These are phyloP conservation scores for Picus viridis DNA, from an alignment of 2,797 vertebrate genomes.

Conservation along the genomic window DNA sequence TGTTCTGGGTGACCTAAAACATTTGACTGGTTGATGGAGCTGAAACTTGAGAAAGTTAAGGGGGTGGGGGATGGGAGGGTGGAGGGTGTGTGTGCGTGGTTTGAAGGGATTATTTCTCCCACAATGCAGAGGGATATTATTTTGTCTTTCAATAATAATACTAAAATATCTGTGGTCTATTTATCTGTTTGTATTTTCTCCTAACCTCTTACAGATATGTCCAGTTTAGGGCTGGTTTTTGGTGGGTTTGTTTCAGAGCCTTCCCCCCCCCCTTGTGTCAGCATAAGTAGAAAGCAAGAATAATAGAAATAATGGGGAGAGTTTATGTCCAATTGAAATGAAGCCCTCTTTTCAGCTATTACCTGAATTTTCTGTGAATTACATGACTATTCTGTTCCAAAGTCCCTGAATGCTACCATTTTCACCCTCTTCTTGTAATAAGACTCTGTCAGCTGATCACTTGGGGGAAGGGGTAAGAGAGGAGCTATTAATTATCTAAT, in stretches of 20 bases:
- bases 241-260: background rate
- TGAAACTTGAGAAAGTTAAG: conserved; percentile 18
- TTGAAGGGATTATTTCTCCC: background rate
- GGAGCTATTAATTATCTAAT: background rate
- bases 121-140: background rate
- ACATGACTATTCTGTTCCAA: background rate
- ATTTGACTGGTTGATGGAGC: background rate
- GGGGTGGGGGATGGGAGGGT: background rate
- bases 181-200: background rate
- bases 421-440: background rate
- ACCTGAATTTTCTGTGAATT: background rate
- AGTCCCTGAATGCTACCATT: background rate
- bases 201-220: background rate
- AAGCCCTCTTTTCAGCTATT: background rate
- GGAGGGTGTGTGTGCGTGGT: too few relatives aligned
- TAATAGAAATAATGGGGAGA: background rate
- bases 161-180: background rate
- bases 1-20: conserved; percentile 41
- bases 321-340: background rate
- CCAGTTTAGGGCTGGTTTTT: background rate
- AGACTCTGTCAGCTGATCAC: background rate
- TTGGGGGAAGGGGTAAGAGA: background rate
- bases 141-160: background rate
- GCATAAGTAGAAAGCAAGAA: background rate
- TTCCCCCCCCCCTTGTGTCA: background rate